These are phyloP conservation scores for Synodontis membranacea DNA, from an alignment of 2,113 vertebrate genomes.

Conservation along the genomic window DNA sequence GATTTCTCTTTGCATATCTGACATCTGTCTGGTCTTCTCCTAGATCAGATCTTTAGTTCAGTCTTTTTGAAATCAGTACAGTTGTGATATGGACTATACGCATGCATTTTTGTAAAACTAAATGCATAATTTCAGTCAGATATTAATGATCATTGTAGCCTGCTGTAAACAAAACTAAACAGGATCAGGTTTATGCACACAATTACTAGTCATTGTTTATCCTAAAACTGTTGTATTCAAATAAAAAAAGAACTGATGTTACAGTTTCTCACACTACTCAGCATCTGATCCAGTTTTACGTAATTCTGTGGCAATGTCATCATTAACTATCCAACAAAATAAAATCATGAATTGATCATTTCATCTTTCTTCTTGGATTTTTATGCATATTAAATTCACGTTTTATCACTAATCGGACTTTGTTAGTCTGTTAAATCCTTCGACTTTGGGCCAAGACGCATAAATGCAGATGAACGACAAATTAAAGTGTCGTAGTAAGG, in stretches of 20 bases:
- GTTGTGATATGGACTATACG: not conserved
- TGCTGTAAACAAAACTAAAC: conserved; percentile 20
- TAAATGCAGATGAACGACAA: not conserved
- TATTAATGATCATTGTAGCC: conserved; percentile 1
- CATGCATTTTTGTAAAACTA: conserved; percentile 23
- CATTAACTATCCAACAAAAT: conserved; percentile 43
- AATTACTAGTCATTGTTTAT: conserved; percentile 29
- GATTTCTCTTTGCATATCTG: conserved; percentile 7
- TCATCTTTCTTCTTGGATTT: not conserved
- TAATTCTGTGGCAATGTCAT: conserved; percentile 40
- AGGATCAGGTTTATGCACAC: conserved; percentile 19
- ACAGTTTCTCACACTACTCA: conserved; percentile 8
- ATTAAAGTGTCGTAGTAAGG: not conserved
- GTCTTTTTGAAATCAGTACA: conserved; percentile 11
- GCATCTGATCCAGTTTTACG: conserved; percentile 30
- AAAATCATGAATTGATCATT: conserved; percentile 39
- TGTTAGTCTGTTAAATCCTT: not conserved
- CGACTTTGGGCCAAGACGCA: not conserved
- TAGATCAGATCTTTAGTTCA: conserved; percentile 11
- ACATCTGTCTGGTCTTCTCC: not conserved
- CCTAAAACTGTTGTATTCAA: conserved; percentile 12
- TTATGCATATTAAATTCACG: not conserved
- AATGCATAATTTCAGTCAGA: not conserved
- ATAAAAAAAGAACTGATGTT: not conserved
- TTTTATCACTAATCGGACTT: not conserved